phyloP scores from a whole-genome alignment of 2,888 invertebrate species.

The Nemurella pictetii region DNA sequence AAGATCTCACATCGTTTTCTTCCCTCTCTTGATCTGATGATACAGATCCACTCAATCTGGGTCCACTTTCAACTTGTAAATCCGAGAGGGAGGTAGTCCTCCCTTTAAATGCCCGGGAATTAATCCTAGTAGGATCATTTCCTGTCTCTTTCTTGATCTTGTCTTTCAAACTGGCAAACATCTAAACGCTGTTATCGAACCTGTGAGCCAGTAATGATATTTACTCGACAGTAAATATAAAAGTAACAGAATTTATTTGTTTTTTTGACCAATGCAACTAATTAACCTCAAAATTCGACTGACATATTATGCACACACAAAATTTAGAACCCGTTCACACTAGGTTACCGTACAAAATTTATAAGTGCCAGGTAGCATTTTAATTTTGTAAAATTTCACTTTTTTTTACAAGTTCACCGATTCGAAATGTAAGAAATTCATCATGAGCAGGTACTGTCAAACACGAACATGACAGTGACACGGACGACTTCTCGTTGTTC shows the following conservation, averaged over 20 bases:
- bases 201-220: not conserved
- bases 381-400: not conserved
- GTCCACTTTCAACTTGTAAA: not conserved
- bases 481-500: not conserved
- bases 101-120: not conserved
- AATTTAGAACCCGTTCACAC: not conserved
- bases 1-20: not conserved
- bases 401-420: not conserved
- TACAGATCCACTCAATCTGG: not conserved
- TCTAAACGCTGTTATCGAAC: slow-evolving; percentile 50
- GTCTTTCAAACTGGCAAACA: slow-evolving; percentile 87
- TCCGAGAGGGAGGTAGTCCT: not conserved
- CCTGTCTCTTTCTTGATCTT: slow-evolving; percentile 89
- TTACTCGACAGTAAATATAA: too few relatives aligned
- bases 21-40: not conserved
- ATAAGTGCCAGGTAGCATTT: not conserved
- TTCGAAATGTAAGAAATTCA: not conserved
- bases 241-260: not conserved
- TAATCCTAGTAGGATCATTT: slow-evolving; percentile 64
- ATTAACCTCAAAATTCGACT: not conserved
- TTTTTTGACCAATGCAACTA: not conserved
- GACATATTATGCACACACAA: not conserved
- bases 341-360: not conserved
- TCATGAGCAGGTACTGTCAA: not conserved
- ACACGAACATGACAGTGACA: not conserved